Evolutionary conservation across 2,888 invertebrate genomes (phyloP).

Genomic region (Melanargia galathea): DNA sequence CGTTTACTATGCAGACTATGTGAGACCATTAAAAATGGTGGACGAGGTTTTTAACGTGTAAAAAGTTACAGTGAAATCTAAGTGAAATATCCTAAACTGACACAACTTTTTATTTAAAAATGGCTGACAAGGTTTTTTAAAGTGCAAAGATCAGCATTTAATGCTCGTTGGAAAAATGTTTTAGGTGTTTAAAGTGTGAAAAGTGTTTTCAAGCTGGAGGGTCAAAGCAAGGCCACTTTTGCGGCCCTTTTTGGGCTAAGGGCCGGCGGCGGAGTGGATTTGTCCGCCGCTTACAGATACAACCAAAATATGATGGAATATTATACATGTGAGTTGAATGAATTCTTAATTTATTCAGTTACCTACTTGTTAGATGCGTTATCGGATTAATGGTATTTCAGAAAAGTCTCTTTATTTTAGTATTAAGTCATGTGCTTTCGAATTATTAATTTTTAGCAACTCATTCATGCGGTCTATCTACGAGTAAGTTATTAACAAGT

Average conservation of each 20-base stretch:
- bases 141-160: slow-evolving; percentile 38
- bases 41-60: too few species aligned
- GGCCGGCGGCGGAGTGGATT: slow-evolving; percentile 90
- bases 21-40: too few species aligned
- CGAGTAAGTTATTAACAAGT: too few species aligned
- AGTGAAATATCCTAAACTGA: too few species aligned
- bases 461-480: too few species aligned
- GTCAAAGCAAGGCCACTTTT: slow-evolving; percentile 84
- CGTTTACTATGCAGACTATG: too few species aligned
- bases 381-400: neutral
- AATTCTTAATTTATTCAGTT: neutral
- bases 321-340: slow-evolving; percentile 92
- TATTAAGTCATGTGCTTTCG: too few species aligned
- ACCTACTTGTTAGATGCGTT: too few species aligned
- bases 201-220: slow-evolving; percentile 83
- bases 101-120: too few species aligned
- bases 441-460: too few species aligned
- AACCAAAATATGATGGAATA: slow-evolving; percentile 99
- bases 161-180: slow-evolving; percentile 5
- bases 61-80: too few species aligned
- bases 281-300: slow-evolving; percentile 96
- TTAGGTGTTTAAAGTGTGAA: slow-evolving; percentile 43
- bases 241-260: slow-evolving; percentile 85
- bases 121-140: slow-evolving; percentile 41
- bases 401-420: too few species aligned